Evolutionary conservation across 2,888 invertebrate species (phyloP).

Genomic region (Agrotis ipsilon): DNA sequence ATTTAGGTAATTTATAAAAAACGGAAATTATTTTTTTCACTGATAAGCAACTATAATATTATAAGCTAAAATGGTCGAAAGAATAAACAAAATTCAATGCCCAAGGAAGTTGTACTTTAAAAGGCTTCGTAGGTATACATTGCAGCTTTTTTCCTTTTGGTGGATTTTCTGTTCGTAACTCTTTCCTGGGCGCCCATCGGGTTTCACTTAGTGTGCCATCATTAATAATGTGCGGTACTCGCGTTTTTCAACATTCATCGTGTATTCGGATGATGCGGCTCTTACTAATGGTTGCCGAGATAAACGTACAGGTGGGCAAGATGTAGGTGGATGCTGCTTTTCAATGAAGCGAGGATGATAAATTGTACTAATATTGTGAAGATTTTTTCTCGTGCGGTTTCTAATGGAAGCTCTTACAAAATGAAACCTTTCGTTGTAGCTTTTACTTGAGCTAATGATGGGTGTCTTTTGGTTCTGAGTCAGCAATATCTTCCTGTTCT

Average conservation of each 20-base stretch:
- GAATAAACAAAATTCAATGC: neutral
- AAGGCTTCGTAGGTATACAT: too few species aligned
- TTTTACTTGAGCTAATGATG: neutral
- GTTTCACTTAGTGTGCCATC: slow-evolving; percentile 62
- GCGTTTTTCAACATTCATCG: slow-evolving; percentile 48
- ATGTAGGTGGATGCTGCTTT: slow-evolving; percentile 3
- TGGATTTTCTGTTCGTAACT: slow-evolving; percentile 28
- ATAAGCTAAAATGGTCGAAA: neutral
- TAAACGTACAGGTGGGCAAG: slow-evolving; percentile 18
- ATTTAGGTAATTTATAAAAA: too few species aligned
- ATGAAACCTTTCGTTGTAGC: neutral
- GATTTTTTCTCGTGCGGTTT: neutral
- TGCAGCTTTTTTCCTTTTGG: neutral
- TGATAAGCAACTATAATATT: too few species aligned
- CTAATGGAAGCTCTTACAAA: neutral
- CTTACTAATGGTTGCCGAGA: slow-evolving; percentile 35
- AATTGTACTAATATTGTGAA: slow-evolving; percentile 33
- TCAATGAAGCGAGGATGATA: slow-evolving; percentile 38
- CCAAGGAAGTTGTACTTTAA: too few species aligned
- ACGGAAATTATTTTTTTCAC: too few species aligned
- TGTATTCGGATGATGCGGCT: slow-evolving; percentile 46
- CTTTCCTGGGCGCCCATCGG: slow-evolving; percentile 24
- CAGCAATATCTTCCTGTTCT: neutral
- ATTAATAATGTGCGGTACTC: slow-evolving; percentile 45
- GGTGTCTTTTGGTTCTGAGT: slow-evolving; percentile 1